phyloP scores from a whole-genome alignment of 2,113 vertebrate species.

The Ranitomeya variabilis region DNA sequence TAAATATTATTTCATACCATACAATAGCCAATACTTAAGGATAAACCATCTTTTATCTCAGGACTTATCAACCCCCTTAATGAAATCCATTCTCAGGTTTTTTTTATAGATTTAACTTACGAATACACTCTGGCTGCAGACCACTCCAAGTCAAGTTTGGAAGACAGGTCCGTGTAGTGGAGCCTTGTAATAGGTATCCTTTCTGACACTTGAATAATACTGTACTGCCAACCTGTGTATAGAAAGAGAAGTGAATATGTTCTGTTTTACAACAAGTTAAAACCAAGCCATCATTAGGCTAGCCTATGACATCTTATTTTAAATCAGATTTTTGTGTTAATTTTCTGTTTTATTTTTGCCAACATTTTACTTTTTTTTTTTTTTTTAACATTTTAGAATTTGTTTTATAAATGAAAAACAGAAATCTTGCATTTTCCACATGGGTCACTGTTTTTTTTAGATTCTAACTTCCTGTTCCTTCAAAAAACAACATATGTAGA shows the following conservation, averaged over 20 bases:
- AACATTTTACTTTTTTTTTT: too few species aligned
- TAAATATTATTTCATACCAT: too few species aligned
- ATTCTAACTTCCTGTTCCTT: too few species aligned
- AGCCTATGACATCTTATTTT: too few species aligned
- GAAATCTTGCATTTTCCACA: too few species aligned
- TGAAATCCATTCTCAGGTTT: not conserved
- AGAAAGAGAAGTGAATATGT: not conserved
- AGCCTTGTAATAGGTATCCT: constrained; percentile 94
- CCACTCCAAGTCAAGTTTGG: constrained; percentile 98
- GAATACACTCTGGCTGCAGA: constrained; percentile 88
- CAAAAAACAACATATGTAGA: too few species aligned
- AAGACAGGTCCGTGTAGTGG: constrained; percentile 92
- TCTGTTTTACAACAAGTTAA: not conserved
- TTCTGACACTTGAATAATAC: constrained; percentile 93
- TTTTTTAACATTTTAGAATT: too few species aligned
- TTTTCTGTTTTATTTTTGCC: too few species aligned
- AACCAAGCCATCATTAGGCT: not conserved
- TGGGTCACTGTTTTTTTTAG: too few species aligned
- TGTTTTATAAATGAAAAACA: too few species aligned
- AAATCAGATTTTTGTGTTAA: too few species aligned
- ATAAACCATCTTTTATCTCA: not conserved
- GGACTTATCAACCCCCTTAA: not conserved
- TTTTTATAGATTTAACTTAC: constrained; percentile 73
- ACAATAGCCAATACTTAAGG: too few species aligned
- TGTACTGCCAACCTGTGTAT: constrained; percentile 79